Base-by-base conservation (phyloP, 1,140 invertebrate genomes). In the Coenobita brevimanus region DNA sequence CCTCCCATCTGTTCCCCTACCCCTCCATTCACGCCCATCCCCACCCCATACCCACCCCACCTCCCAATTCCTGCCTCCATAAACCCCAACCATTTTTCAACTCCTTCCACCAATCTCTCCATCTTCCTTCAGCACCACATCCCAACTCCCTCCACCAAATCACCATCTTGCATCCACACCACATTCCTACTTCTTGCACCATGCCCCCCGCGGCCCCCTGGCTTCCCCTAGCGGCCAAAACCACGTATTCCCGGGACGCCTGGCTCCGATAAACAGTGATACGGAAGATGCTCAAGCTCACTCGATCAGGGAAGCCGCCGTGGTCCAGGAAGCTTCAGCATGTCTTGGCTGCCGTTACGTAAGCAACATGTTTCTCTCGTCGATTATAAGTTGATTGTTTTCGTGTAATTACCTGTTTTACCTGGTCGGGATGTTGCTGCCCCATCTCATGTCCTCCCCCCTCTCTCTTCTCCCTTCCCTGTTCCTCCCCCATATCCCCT, bases 271-370 rank as follows among this genome's bases (percentile, higher is more conserved):
- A n/a, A n/a, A n/a, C n/a, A n/a, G n/a, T n/a, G n/a, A n/a, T n/a
- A n/a, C n/a, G n/a, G n/a, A n/a, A n/a, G 17, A 50, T 50, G 46
- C 46, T 50, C 46, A 50, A 50, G 46, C 46, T 50, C 46, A 50
- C 46, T 17, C 46, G 69, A 73, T 73, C 17, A 15, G 41, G n/a
- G 30, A 73, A 41, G 41, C 33, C 69, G 2, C 69, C 69, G 38
- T 73, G 69, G 69, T 38, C 69, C 36, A 73, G 69, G 36, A 73
- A 73, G 69, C 69, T 73, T 41, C 69, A 73, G 38, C 69, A 73
- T 73, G 69, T 73, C 13, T 36, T 73, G 33, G 41, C 69, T 3
- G 33, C 33, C 69, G 41, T 73, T 3, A 73, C 69, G 69, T 73
- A 38, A 73, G 69, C n/a, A 64, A 21, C 17, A 4, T 21, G 4